These are phyloP conservation scores for Achlya flavicornis DNA, from an alignment of 2,888 invertebrate species.

Conservation along the genomic window DNA sequence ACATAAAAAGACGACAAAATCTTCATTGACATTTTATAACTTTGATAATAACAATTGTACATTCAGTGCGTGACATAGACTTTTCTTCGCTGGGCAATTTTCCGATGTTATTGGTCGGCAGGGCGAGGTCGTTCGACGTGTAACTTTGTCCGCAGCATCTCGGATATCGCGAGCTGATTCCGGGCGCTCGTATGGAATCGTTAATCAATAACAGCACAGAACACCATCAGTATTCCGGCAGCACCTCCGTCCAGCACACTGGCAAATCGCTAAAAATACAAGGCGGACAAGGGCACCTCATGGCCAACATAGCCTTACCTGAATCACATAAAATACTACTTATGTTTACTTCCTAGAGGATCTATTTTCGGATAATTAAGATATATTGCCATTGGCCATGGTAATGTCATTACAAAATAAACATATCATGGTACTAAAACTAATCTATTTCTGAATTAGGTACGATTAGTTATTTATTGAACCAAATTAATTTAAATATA, in stretches of 20 bases:
- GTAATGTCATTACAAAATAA: neutral
- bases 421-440: neutral
- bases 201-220: conserved; percentile 55
- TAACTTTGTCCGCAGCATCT: conserved; percentile 54
- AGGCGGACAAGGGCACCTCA: conserved; percentile 71
- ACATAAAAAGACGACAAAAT: conserved; percentile 33
- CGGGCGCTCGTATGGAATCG: conserved; percentile 72
- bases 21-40: neutral
- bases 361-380: neutral
- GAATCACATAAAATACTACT: conserved; percentile 64
- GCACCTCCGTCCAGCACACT: conserved; percentile 50
- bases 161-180: conserved; percentile 76
- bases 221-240: conserved; percentile 72
- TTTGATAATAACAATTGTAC: neutral
- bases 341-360: conserved; percentile 55
- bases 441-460: too few species aligned
- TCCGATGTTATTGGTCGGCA: neutral
- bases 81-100: neutral
- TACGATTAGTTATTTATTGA: neutral
- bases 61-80: neutral
- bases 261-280: conserved; percentile 80
- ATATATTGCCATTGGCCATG: neutral
- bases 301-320: conserved; percentile 70
- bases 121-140: conserved; percentile 21
- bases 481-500: neutral